Percentiles rank a stretch among this genome's conserved stretches.
Conservation (phyloP, 1,140 invertebrate genomes). For the Solen grandis region DNA sequence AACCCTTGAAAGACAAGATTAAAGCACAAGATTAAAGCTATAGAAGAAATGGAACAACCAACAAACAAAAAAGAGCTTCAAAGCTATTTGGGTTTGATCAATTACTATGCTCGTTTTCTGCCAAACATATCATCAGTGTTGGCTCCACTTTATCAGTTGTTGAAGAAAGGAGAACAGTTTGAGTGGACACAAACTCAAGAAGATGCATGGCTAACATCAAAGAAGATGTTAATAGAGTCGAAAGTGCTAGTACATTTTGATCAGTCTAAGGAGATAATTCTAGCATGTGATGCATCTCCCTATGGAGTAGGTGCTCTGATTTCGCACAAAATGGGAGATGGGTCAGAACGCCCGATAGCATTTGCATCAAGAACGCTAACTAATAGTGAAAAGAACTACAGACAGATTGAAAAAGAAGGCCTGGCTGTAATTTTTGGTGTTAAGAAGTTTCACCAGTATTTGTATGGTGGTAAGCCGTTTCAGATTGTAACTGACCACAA, state of each 20-base stretch:
- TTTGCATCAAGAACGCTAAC: slow-evolving; percentile 19
- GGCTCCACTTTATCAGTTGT: slow-evolving; percentile 30
- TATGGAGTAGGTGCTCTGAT: slow-evolving; percentile 61
- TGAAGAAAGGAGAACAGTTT: slow-evolving; percentile 7
- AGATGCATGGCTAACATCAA: slow-evolving; percentile 3
- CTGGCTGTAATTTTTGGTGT: slow-evolving; percentile 77
- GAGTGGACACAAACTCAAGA: neutral
- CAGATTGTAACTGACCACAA: slow-evolving; percentile 76
- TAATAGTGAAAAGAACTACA: slow-evolving; percentile 74
- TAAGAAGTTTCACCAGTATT: slow-evolving; percentile 79
- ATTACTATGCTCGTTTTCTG: slow-evolving; percentile 53
- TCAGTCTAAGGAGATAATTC: neutral
- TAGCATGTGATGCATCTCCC: slow-evolving; percentile 48
- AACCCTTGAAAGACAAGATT: slow-evolving; percentile 39
- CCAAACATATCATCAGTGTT: slow-evolving; percentile 44
- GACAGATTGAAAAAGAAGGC: slow-evolving; percentile 81
- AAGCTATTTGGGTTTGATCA: slow-evolving; percentile 50
- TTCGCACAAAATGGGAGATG: slow-evolving; percentile 51
- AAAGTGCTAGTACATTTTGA: slow-evolving; percentile 10
- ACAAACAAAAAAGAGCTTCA: slow-evolving; percentile 40
- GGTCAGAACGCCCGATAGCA: slow-evolving; percentile 16
- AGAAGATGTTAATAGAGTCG: neutral
- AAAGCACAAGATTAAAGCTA: slow-evolving; percentile 36
- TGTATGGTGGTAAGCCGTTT: slow-evolving; percentile 75
- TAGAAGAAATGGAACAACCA: no score